Percentiles rank a stretch among this genome's conserved stretches.
phyloP scores from a whole-genome alignment of 2,888 invertebrate genomes.

The Tinea semifulvella region DNA sequence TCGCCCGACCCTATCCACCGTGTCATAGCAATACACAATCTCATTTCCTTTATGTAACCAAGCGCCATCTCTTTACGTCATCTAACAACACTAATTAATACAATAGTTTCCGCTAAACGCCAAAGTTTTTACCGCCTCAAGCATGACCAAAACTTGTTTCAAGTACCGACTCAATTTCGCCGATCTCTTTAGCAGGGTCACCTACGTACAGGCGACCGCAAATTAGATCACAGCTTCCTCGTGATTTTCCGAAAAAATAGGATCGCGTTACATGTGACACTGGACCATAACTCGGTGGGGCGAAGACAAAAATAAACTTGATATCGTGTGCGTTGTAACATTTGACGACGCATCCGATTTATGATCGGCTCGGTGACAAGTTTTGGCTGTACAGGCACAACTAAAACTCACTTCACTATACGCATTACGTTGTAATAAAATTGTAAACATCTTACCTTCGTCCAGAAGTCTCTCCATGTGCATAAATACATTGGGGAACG shows the following conservation, averaged over 20 bases:
- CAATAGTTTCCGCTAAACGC: constrained; percentile 8
- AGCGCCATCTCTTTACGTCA: constrained; percentile 7
- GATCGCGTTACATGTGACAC: constrained; percentile 63
- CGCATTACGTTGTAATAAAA: constrained; percentile 34
- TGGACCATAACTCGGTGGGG: constrained; percentile 64
- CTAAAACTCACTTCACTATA: constrained; percentile 21
- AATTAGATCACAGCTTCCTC: not conserved
- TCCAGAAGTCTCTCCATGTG: constrained; percentile 99
- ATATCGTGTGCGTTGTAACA: constrained; percentile 62
- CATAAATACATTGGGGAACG: constrained; percentile 99
- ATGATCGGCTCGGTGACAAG: constrained; percentile 53
- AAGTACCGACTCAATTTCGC: constrained; percentile 37
- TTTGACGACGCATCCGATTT: constrained; percentile 62
- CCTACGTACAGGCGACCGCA: not conserved
- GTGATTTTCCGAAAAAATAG: constrained; percentile 41
- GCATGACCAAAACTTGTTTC: constrained; percentile 39
- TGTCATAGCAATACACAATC: not conserved
- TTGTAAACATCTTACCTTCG: constrained; percentile 79
- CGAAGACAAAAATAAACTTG: constrained; percentile 67
- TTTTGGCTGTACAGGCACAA: constrained; percentile 35
- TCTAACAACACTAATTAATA: constrained; percentile 1
- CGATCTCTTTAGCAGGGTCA: constrained; percentile 34
- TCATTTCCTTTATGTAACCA: constrained; percentile 2
- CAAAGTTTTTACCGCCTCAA: constrained; percentile 4
- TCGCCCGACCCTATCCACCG: not conserved